These are phyloP conservation scores for Strongylocentrotus purpuratus DNA, from an alignment of 35 echinoderm and acorn worm genomes.

Conservation along the genomic window DNA sequence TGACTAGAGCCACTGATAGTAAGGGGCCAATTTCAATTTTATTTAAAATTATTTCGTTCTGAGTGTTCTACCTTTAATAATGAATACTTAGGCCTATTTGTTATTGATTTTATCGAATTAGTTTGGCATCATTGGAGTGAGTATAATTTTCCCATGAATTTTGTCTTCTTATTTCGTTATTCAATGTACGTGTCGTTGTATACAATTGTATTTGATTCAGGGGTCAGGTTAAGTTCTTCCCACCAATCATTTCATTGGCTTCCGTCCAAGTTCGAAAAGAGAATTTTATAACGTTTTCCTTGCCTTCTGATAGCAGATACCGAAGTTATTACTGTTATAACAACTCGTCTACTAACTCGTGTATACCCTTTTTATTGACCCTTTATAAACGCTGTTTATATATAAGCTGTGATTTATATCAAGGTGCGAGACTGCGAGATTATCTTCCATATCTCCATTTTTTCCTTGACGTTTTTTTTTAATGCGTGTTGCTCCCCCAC, in stretches of 20 bases:
- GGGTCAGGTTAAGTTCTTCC: not conserved
- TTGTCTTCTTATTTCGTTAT: no score
- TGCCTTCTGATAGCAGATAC: not conserved
- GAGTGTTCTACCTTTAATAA: not conserved
- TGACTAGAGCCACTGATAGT: not conserved
- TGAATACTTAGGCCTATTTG: not conserved
- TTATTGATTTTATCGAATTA: not conserved
- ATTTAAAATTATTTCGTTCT: not conserved
- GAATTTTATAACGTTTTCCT: not conserved
- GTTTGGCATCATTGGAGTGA: not conserved
- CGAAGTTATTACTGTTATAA: no score
- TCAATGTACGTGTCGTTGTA: no score
- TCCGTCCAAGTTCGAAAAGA: not conserved
- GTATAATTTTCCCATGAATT: not conserved
- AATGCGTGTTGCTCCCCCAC: no score
- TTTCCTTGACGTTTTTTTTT: no score
- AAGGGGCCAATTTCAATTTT: no score
- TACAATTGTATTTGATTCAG: not conserved
- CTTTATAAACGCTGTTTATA: no score
- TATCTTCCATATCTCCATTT: no score
- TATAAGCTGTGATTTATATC: no score
- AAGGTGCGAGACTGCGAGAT: no score
- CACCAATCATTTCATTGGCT: not conserved
- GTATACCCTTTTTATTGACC: no score
- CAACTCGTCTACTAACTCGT: no score